Evolutionary conservation across 2,888 invertebrate genomes (phyloP), one percentile per base, ranked within the genome.

Genomic region (Acrobasis suavella): DNA sequence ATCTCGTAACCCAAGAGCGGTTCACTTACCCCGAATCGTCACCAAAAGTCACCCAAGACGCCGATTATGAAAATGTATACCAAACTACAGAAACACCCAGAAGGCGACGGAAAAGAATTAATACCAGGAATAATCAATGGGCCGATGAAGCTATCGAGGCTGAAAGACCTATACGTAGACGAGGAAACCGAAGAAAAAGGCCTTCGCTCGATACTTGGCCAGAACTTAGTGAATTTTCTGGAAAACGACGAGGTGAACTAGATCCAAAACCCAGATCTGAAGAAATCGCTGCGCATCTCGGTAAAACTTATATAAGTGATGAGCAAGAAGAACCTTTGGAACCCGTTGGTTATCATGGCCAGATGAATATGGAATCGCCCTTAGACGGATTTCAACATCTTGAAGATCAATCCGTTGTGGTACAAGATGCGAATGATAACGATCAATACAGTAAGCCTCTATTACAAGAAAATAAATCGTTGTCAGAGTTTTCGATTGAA

Each of bases 401-500:
- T 12, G 14, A 56, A 17, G 22, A 9, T 5, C 6, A 52, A 6
- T 32, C 32, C n/a, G 22, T 7, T 46, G n/a, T 46, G n/a, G n/a
- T n/a, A 46, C 14, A 46, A 12, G 46, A 46, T 1, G 46, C 12
- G n/a, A 6, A 52, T 32, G 52, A 52, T 32, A 32, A 32, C 14
- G 46, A 42, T 46, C 1, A 46, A 14, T n/a, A 3, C 0, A 42
- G 12, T 12, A 56, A 12, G 42, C 22, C 37, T 17, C 39, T 12
- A 1, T 58, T 66, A 14, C 68, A 71, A 55, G 79, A 80, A 64
- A 83, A 88, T 52, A 82, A 77, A 67, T 85, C 87, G 17, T 66
- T 85, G 58, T 87, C 89, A 15, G 89, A 87, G 65, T 85, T 86
- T 75, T 87, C 89, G 16, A 58, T 75, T 42, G 89, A 89, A 72